These are phyloP conservation scores for Ctenoplectra terminalis DNA, from an alignment of 1,140 invertebrate species.

Conservation along the genomic window DNA sequence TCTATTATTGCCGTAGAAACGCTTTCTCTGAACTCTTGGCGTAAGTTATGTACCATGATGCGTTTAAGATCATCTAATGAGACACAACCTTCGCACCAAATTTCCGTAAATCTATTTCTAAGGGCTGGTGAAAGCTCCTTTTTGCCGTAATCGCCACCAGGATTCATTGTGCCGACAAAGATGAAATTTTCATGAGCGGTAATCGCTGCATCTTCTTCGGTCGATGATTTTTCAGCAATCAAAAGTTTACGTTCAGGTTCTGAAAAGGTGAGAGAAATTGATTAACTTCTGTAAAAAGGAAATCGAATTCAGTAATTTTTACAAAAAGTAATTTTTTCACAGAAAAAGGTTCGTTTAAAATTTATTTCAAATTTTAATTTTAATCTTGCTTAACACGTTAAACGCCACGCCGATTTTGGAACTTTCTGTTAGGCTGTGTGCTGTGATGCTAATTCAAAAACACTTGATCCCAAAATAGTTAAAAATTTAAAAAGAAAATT, in stretches of 20 bases:
- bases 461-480: too few relatives aligned
- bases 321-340: too few relatives aligned
- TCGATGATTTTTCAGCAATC: constrained; percentile 91
- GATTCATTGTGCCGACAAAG: constrained; percentile 99
- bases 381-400: too few relatives aligned
- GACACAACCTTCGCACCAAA: constrained; percentile 95
- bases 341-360: too few relatives aligned
- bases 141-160: constrained; percentile 99
- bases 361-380: too few relatives aligned
- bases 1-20: constrained; percentile 89
- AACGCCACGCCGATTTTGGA: too few relatives aligned
- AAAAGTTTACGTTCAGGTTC: constrained; percentile 96
- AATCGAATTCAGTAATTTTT: neutral
- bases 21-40: constrained; percentile 81
- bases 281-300: constrained; percentile 2
- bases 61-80: constrained; percentile 87
- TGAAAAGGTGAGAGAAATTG: constrained; percentile 65
- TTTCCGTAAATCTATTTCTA: constrained; percentile 98
- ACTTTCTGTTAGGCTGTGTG: too few relatives aligned
- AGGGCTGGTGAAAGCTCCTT: constrained; percentile 99
- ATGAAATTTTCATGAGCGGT: constrained; percentile 91
- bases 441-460: too few relatives aligned
- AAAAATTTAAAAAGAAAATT: too few relatives aligned
- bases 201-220: constrained; percentile 83
- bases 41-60: constrained; percentile 93